Percentiles rank a stretch among this genome's conserved stretches.
These are phyloP conservation scores for Erpetoichthys calabaricus DNA, from an alignment of 2,797 vertebrate genomes.

Conservation along the genomic window DNA sequence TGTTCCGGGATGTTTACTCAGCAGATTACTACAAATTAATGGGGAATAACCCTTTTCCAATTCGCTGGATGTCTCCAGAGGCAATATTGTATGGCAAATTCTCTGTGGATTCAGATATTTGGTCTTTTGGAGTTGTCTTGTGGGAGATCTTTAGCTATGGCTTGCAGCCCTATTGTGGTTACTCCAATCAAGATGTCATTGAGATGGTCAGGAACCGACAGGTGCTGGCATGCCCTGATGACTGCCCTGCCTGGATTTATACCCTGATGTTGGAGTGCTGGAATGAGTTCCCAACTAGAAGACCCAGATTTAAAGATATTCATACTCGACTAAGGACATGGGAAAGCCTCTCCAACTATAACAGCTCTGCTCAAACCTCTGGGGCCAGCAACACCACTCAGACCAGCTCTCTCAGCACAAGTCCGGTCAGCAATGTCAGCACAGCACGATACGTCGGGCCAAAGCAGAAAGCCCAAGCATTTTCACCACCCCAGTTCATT, in stretches of 20 bases:
- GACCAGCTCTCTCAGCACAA: conserved; percentile 91
- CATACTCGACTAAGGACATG: conserved; percentile 78
- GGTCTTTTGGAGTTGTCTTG: conserved; percentile 83
- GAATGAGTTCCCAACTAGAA: conserved; percentile 76
- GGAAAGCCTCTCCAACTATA: conserved; percentile 82
- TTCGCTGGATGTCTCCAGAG: conserved; percentile 94
- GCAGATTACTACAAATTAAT: conserved; percentile 87
- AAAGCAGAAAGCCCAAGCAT: conserved; percentile 72
- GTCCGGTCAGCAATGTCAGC: conserved; percentile 79
- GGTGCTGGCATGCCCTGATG: conserved; percentile 78
- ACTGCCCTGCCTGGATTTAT: conserved; percentile 87
- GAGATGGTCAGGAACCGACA: conserved; percentile 85
- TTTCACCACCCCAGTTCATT: conserved; percentile 80
- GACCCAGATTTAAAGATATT: conserved; percentile 90
- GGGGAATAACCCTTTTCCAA: conserved; percentile 70
- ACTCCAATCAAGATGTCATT: conserved; percentile 91
- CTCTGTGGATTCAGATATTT: conserved; percentile 86
- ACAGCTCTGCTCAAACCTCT: conserved; percentile 82
- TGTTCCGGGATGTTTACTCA: conserved; percentile 87
- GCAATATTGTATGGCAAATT: conserved; percentile 84
- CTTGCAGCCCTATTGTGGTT: conserved; percentile 90
- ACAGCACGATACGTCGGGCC: conserved; percentile 72
- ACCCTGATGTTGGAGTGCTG: conserved; percentile 89
- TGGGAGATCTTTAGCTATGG: conserved; percentile 97
- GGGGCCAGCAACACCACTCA: conserved; percentile 86